Percentiles rank a stretch among this genome's conserved stretches.
These are phyloP conservation scores for Gallinago nigripennis DNA, from an alignment of 2,797 vertebrate genomes.

Conservation along the genomic window DNA sequence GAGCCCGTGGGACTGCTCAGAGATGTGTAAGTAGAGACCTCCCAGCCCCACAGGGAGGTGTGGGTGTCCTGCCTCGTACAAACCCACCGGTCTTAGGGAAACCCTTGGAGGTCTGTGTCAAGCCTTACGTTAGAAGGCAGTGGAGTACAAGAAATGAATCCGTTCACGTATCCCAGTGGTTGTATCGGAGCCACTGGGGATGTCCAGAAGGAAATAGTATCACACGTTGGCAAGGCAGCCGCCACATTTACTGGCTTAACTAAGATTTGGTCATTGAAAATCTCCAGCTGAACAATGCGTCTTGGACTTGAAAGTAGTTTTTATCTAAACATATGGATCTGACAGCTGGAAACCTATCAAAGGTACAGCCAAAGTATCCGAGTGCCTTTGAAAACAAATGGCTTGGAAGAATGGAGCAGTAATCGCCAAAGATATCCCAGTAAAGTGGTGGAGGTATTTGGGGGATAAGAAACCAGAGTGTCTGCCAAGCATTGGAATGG, in stretches of 20 bases:
- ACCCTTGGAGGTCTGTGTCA: rapidly evolving
- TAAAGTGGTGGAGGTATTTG: neutral
- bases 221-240: neutral
- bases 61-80: neutral
- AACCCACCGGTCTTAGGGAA: neutral
- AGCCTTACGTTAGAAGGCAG: neutral
- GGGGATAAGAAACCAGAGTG: neutral
- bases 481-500: neutral
- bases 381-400: conserved; percentile 27
- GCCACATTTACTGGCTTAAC: neutral
- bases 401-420: neutral
- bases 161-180: neutral
- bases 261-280: conserved; percentile 31
- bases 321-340: conserved; percentile 10
- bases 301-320: conserved; percentile 32
- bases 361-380: neutral
- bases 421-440: neutral
- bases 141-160: conserved; percentile 20
- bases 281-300: neutral
- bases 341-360: conserved; percentile 32
- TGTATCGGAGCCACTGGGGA: neutral
- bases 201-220: conserved; percentile 44
- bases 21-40: neutral
- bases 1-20: neutral
- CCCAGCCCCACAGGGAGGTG: neutral